These are phyloP conservation scores for Boulengeromyrus knoepffleri DNA, from an alignment of 2,113 vertebrate genomes.

Conservation along the genomic window DNA sequence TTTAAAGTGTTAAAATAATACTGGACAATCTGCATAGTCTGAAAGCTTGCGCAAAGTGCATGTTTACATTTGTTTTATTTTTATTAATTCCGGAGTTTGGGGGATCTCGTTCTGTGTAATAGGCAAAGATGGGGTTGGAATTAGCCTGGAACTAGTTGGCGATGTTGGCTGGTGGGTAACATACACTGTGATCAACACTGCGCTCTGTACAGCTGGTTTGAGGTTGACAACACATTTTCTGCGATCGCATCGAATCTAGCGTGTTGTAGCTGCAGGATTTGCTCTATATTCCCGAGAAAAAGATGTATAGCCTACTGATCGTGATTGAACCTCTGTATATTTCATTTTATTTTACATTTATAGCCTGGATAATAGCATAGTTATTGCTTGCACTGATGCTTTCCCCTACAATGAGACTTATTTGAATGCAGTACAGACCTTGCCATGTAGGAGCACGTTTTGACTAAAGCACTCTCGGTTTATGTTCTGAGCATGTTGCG, in stretches of 20 bases:
- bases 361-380: background rate
- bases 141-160: background rate
- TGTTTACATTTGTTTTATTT: background rate
- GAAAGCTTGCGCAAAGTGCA: background rate
- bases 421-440: background rate
- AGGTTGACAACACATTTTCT: background rate
- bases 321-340: background rate
- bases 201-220: background rate
- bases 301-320: background rate
- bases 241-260: background rate
- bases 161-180: background rate
- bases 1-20: background rate
- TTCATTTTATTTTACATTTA: background rate
- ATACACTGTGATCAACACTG: background rate
- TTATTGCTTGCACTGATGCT: background rate
- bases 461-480: background rate
- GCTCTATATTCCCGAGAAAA: background rate
- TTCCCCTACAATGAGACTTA: background rate
- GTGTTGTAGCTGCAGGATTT: background rate
- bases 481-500: background rate
- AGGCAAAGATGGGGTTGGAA: background rate
- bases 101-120: background rate
- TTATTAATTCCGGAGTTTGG: background rate
- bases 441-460: background rate
- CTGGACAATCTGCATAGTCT: background rate